A percentile compares a stretch with the other conserved stretches of the same genome.
These are phyloP conservation scores for Platysteira castanea DNA, from an alignment of 2,113 vertebrate genomes.

Conservation along the genomic window DNA sequence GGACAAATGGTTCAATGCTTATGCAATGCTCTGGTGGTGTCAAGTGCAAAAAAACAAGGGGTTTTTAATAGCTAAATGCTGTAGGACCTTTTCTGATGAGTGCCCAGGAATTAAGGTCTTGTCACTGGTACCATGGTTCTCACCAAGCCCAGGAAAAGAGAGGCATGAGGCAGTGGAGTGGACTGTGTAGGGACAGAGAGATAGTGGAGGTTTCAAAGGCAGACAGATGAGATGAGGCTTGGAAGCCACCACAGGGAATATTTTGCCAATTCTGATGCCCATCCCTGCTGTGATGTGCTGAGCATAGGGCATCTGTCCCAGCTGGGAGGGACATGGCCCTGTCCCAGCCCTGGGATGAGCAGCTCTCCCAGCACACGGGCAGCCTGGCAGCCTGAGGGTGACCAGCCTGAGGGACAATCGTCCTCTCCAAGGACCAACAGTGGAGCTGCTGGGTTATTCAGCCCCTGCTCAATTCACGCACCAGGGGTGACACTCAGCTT, in stretches of 20 bases:
- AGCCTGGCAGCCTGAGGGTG: neutral
- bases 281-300: neutral
- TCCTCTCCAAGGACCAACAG: neutral
- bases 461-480: neutral
- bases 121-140: neutral
- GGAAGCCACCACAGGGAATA: neutral
- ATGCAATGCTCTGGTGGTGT: neutral
- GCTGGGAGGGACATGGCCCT: neutral
- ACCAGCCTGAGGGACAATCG: neutral
- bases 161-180: neutral
- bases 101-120: neutral
- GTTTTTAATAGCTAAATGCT: neutral
- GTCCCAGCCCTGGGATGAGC: neutral
- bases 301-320: neutral
- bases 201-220: neutral
- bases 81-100: neutral
- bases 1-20: neutral
- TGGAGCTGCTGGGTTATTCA: neutral
- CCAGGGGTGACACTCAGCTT: neutral
- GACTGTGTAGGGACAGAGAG: neutral
- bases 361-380: neutral
- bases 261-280: neutral
- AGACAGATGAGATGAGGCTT: neutral
- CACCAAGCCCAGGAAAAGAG: neutral
- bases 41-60: neutral